These are phyloP conservation scores for Chrysotoxum bicinctum DNA, from an alignment of 2,888 invertebrate genomes.

Conservation along the genomic window DNA sequence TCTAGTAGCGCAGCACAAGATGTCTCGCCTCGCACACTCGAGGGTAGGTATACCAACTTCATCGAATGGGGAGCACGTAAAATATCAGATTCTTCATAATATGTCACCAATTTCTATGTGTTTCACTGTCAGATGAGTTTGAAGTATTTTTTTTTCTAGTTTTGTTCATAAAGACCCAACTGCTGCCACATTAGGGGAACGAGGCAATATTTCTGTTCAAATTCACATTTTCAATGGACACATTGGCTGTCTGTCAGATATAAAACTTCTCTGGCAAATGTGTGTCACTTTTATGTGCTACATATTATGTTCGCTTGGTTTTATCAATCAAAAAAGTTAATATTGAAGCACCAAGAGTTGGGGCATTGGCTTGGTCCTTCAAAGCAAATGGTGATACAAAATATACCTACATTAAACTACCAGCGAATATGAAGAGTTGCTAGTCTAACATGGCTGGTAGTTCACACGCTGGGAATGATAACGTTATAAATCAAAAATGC, in stretches of 20 bases:
- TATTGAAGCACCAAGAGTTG: too few species aligned
- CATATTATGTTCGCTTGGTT: too few species aligned
- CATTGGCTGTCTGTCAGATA: constrained; percentile 67
- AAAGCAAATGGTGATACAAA: too few species aligned
- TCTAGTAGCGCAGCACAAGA: not conserved
- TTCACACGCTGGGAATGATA: too few species aligned
- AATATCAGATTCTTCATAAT: constrained; percentile 72
- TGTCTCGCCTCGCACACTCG: not conserved
- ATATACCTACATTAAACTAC: too few species aligned
- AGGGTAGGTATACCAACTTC: constrained; percentile 38
- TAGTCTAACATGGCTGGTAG: too few species aligned
- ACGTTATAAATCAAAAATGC: too few species aligned
- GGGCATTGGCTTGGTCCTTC: too few species aligned
- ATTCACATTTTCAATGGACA: constrained; percentile 56
- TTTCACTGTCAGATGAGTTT: constrained; percentile 41
- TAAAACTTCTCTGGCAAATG: constrained; percentile 14
- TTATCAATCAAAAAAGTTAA: too few species aligned
- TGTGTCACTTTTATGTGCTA: not conserved
- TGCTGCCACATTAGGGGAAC: constrained; percentile 31
- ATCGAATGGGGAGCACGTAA: constrained; percentile 64
- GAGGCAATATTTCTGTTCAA: constrained; percentile 59
- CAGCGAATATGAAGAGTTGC: too few species aligned
- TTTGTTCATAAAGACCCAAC: constrained; percentile 32
- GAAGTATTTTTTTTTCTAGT: constrained; percentile 23
- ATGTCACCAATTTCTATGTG: constrained; percentile 64